Conservation (phyloP, 2,888 invertebrate genomes). For the Sarcophaga subvicina region DNA sequence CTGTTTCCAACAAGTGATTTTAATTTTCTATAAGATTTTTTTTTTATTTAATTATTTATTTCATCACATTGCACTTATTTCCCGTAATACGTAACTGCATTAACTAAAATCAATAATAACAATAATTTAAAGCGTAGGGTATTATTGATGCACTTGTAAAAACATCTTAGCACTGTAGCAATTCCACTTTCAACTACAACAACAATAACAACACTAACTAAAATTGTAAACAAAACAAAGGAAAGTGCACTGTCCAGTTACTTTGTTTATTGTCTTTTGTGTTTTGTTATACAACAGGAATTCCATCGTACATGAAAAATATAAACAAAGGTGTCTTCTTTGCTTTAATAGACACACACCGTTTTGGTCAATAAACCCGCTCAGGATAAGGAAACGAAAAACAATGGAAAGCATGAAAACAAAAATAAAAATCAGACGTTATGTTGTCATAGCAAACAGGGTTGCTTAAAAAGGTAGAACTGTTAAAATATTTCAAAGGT, state of each 20-base stretch:
- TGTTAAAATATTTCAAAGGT: neutral
- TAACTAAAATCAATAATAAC: conserved; percentile 49
- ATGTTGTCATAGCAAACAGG: neutral
- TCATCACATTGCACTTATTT: neutral
- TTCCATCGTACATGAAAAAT: conserved; percentile 5
- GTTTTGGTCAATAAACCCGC: conserved; percentile 48
- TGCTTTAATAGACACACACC: neutral
- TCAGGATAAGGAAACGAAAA: neutral
- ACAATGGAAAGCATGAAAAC: conserved; percentile 11
- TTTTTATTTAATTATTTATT: neutral
- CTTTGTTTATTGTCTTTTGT: conserved; percentile 11
- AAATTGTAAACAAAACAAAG: conserved; percentile 52
- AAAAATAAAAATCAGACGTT: conserved; percentile 32
- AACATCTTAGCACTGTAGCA: neutral
- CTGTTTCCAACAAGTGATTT: neutral
- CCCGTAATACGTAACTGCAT: conserved; percentile 11
- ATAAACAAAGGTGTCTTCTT: conserved; percentile 34
- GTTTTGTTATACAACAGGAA: conserved; percentile 32
- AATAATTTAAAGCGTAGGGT: conserved; percentile 31
- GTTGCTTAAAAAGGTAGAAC: conserved; percentile 1
- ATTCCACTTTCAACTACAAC: conserved; percentile 6
- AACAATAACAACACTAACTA: conserved; percentile 35
- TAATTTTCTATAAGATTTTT: neutral
- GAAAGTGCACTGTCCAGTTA: conserved; percentile 42
- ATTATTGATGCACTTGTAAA: neutral